A percentile compares a stretch with the other conserved stretches of the same genome.
Evolutionary conservation across 2,888 invertebrate genomes (phyloP).

Genomic region (Cantharis nigra): DNA sequence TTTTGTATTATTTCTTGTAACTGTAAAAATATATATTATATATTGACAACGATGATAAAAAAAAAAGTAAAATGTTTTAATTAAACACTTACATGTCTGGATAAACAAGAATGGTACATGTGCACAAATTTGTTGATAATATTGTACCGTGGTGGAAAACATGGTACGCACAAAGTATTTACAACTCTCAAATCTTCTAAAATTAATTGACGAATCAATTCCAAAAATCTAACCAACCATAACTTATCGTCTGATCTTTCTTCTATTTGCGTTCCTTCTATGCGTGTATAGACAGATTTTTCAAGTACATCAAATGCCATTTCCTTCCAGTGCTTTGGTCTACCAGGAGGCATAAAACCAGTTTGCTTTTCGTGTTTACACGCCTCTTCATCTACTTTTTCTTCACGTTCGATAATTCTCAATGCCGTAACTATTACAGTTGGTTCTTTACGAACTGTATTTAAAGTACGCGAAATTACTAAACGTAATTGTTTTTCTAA

Average conservation of each 20-base stretch:
- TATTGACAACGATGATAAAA: not conserved
- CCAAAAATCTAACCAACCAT: constrained; percentile 94
- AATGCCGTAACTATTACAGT: constrained; percentile 95
- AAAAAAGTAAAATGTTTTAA: not conserved
- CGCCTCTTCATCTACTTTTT: constrained; percentile 90
- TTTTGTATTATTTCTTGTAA: constrained; percentile 85
- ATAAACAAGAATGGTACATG: constrained; percentile 92
- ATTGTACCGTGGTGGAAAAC: constrained; percentile 94
- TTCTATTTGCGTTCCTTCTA: constrained; percentile 95
- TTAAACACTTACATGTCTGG: constrained; percentile 68
- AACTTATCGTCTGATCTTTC: constrained; percentile 89
- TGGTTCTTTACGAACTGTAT: constrained; percentile 92
- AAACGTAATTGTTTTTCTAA: constrained; percentile 91
- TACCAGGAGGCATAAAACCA: constrained; percentile 90
- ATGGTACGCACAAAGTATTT: constrained; percentile 86
- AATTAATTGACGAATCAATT: constrained; percentile 81
- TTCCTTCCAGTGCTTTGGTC: constrained; percentile 90
- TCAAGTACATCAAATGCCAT: constrained; percentile 84
- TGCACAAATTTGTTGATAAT: constrained; percentile 89
- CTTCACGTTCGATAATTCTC: constrained; percentile 95
- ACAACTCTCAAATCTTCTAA: constrained; percentile 90
- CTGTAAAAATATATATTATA: constrained; percentile 51
- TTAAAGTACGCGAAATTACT: constrained; percentile 86
- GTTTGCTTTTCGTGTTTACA: constrained; percentile 76
- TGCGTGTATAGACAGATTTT: constrained; percentile 78